Evolutionary conservation across 2,888 invertebrate genomes (phyloP), one percentile per base, ranked within the genome.

Genomic region (Ophion slaviceki): DNA sequence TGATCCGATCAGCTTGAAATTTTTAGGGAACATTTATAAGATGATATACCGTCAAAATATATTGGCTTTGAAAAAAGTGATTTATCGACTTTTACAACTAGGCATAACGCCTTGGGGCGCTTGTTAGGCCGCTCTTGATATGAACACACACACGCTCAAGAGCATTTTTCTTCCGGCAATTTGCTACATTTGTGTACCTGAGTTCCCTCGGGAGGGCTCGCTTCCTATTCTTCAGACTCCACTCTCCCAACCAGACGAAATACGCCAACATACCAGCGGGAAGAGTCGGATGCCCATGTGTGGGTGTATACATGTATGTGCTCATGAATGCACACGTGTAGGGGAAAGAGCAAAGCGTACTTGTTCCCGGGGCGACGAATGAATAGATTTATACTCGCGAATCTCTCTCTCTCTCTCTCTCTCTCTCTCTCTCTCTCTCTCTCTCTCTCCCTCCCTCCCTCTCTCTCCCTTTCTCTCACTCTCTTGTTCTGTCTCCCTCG

Each of bases 331-430:
- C 53, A 36, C 40, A 67, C 28, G 36, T 67, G 57, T 24, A 45
- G 45, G 70, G 17, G 74, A 80, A 74, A 80, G 80, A 80, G 84
- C 78, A 57, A 62, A 74, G 68, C 74, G 79, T 53, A 68, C 74
- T 62, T 64, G 83, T 71, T 86, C 78, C 86, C 86, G 78, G 81
- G 78, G 84, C 86, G 84, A 83, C 86, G 84, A 86, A 86, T 86
- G 86, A 86, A 86, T 86, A 86, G 86, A 86, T 86, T 86, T 86
- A 86, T 86, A 86, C 84, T 81, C 83, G 83, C 84, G 79, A 62
- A 70, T 20, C 68, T 47, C 75, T 36, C 71, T 24, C 45, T 59
- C 61, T 47, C 68, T 24, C 70, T 14, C 68, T 70, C 70, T 36
- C 74, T 32, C 28, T 28, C 28, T 28, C 28, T 28, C 28, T 28